Base-by-base conservation (phyloP, 1,140 invertebrate species). In the Oedothorax gibbosus region DNA sequence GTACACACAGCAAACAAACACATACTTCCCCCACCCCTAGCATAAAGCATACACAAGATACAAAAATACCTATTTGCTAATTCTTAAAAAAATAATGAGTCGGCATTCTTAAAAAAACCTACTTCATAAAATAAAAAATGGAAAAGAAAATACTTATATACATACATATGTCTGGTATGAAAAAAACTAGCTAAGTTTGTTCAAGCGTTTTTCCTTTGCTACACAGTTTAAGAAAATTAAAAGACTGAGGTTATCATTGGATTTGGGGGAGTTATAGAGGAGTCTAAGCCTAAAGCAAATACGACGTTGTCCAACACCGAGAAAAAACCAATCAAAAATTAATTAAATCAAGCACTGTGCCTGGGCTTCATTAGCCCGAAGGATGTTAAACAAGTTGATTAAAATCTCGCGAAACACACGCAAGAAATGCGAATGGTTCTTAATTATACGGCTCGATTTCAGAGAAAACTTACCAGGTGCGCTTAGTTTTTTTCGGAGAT, bases 271-370 rank as follows among this genome's bases (percentile, higher is more conserved):
- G 72, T 84, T 64, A 84, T 75, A 76, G 60, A 49, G 53, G 81
- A 51, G 72, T 11, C 62, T 66, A 76, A 69, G 81, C 81, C 81
- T 84, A 84, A 84, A 84, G 81, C 81, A 84, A 84, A 84, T 84
- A 84, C 60, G 60, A 84, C 72, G 71, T 62, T 84, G 81, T 76
- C 81, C 81, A 66, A 75, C 51, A 10, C 81, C 81, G 81, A 84
- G 81, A 84, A 84, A 84, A 84, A 84, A 84, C 81, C 81, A 84
- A 84, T 84, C 72, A 84, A 84, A 84, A 84, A 84, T 84, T 84
- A 84, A 84, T 84, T 84, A 84, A 84, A 84, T 84, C 81, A 84
- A 84, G 81, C 72, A 75, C 51, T 64, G 81, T 75, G 51, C 81
- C 81, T 72, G 60, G 64, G 50, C 81, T 84, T 84, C 81, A 84